A percentile compares a stretch with the other conserved stretches of the same genome.
phyloP scores from a whole-genome alignment of 1,140 invertebrate species.

The Macrocentrus cingulum region DNA sequence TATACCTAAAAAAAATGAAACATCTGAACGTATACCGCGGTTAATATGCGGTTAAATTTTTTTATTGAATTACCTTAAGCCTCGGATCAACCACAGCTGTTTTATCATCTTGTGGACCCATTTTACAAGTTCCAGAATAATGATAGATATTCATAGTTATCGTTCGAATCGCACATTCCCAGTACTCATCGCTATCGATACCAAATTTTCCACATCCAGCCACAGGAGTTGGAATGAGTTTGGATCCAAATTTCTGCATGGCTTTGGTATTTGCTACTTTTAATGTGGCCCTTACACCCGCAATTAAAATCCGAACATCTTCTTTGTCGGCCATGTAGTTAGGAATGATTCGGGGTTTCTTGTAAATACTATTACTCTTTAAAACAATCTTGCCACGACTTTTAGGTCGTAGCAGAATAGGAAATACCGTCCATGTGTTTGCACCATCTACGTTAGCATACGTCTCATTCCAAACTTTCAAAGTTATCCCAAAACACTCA shows the following conservation, averaged over 20 bases:
- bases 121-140: constrained; percentile 80
- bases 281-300: constrained; percentile 65
- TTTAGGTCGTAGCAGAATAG: constrained; percentile 62
- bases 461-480: constrained; percentile 59
- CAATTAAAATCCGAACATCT: constrained; percentile 67
- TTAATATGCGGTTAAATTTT: no score
- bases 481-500: constrained; percentile 63
- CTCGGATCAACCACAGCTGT: constrained; percentile 72
- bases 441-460: constrained; percentile 58
- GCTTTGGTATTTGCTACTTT: constrained; percentile 63
- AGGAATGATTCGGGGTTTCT: constrained; percentile 80
- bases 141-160: constrained; percentile 77
- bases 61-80: constrained; percentile 49
- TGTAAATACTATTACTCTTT: constrained; percentile 66
- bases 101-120: constrained; percentile 72
- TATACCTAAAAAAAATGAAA: constrained; percentile 55
- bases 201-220: constrained; percentile 66
- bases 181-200: constrained; percentile 71
- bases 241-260: constrained; percentile 63
- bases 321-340: constrained; percentile 73
- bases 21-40: neutral
- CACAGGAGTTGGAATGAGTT: constrained; percentile 64
- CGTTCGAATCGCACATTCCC: constrained; percentile 69
- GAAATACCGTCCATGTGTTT: constrained; percentile 66
- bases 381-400: constrained; percentile 73